Base-by-base conservation (phyloP, 2,797 vertebrate species). In the Serranus cabrilla region DNA sequence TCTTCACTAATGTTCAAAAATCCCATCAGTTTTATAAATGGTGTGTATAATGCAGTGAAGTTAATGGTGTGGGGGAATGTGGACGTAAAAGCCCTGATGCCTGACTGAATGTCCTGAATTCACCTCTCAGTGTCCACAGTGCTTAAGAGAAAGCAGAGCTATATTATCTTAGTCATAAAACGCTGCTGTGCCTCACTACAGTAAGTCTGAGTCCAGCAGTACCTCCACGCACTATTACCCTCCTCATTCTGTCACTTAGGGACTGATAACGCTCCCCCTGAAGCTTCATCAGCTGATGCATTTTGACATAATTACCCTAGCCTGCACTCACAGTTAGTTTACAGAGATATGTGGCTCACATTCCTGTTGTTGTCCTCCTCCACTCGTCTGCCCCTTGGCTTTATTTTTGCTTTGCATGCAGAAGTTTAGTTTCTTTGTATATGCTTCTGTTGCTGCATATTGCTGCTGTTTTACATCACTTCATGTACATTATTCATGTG, bases 301-400 rank as follows among this genome's bases (percentile, higher is more conserved):
- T 64, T 65, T 64, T 54, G 71, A 83, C 80, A 74, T 85, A 84
- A 87, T 86, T 58, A 77, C 72, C 84, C 88, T 80, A 84, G 74
- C 42, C 62, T 76, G 74, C 65, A 23, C 66, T 81, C 76, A 37
- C 62, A 34, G 55, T 67, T 72, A 64, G 57, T 58, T 80, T 63
- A 58, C 16, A 64, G 57, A 68, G 72, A 84, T n/a, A 9, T 3
- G 65, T 25, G 69, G 62, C 55, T 83, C 56, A 60, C 45, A 16
- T 77, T 31, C 49, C 47, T 46, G 39, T 66, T 25, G 59, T 67
- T 34, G 51, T 59, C 47, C 12, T 7, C 43, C 50, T 3, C 10
- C 1, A 0, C 23, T 20, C 17, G 1, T 61, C 37, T 66, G 54
- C 45, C 67, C 47, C n/a, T 13, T 5, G 14, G 55, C 11, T 25